These are phyloP conservation scores for Balaeniceps rex DNA, from an alignment of 2,113 vertebrate species.

Conservation along the genomic window DNA sequence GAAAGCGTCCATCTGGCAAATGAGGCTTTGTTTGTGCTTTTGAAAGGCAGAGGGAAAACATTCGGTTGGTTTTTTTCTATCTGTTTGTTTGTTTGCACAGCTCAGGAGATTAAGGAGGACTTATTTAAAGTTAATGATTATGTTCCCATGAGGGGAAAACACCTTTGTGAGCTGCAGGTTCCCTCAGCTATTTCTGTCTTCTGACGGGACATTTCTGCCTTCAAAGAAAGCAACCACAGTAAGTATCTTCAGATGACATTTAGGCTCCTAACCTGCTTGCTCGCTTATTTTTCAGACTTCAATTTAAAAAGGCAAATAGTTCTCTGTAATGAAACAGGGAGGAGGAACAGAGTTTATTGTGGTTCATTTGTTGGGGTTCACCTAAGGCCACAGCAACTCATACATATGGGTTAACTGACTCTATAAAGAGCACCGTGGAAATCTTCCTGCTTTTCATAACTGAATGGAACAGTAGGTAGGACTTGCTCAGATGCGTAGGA, in stretches of 20 bases:
- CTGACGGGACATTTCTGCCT: conserved; percentile 5
- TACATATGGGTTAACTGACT: background rate
- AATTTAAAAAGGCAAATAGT: background rate
- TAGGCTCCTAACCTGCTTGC: background rate
- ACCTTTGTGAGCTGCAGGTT: conserved; percentile 11
- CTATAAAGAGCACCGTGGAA: background rate
- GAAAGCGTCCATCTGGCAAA: conserved; percentile 48
- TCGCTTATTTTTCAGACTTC: background rate
- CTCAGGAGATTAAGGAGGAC: conserved; percentile 38
- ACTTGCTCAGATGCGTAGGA: background rate
- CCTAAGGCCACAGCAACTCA: background rate
- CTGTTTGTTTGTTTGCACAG: conserved; percentile 56
- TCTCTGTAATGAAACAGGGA: background rate
- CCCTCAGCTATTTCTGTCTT: conserved; percentile 9
- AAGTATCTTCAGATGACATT: background rate
- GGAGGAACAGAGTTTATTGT: background rate
- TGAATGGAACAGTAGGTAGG: background rate
- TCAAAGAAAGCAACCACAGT: conserved; percentile 17
- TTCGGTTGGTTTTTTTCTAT: background rate
- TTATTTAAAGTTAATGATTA: conserved; percentile 44
- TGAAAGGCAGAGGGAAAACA: conserved; percentile 40
- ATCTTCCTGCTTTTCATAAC: background rate
- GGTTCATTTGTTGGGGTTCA: background rate
- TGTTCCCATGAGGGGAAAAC: conserved; percentile 8
- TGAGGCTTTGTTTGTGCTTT: conserved; percentile 52